These are phyloP conservation scores for Sylvilagus bachmani DNA, from an alignment of 2,113 vertebrate genomes.

Conservation along the genomic window DNA sequence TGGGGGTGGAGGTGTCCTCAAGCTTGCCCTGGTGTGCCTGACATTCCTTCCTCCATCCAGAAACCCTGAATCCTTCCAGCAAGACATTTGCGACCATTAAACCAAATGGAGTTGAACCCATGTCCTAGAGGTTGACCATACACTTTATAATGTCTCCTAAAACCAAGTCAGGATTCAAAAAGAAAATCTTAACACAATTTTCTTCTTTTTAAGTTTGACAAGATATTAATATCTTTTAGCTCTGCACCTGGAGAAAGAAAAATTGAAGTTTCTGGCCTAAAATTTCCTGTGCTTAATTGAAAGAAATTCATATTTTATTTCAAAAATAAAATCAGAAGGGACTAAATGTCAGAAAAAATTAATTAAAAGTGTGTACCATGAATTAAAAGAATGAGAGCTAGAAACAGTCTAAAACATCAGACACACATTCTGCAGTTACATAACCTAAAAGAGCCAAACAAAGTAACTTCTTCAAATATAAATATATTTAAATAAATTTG, in stretches of 20 bases:
- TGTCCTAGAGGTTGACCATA: conserved; percentile 64
- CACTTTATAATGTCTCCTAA: conserved; percentile 31
- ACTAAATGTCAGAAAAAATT: conserved; percentile 76
- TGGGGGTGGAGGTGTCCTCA: not conserved
- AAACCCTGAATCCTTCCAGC: conserved; percentile 63
- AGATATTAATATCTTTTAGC: conserved; percentile 50
- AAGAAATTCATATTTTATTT: conserved; percentile 81
- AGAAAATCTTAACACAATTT: conserved; percentile 46
- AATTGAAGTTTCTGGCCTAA: conserved; percentile 67
- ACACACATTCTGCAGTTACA: not conserved
- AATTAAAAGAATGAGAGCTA: conserved; percentile 25
- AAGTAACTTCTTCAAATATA: not conserved
- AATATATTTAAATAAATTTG: not conserved
- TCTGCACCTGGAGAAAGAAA: conserved; percentile 28
- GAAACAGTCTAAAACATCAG: not conserved
- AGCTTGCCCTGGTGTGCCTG: conserved; percentile 53
- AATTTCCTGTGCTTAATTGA: conserved; percentile 79
- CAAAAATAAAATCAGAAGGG: conserved; percentile 71
- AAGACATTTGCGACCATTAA: conserved; percentile 72
- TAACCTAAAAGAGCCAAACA: not conserved
- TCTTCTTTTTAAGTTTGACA: conserved; percentile 2
- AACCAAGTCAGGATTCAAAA: conserved; percentile 35
- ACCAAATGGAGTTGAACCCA: conserved; percentile 60
- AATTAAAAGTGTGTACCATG: conserved; percentile 63
- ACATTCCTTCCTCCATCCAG: not conserved